Evolutionary conservation across 2,797 vertebrate species (phyloP).

Genomic region (Sebastiscus tertius): DNA sequence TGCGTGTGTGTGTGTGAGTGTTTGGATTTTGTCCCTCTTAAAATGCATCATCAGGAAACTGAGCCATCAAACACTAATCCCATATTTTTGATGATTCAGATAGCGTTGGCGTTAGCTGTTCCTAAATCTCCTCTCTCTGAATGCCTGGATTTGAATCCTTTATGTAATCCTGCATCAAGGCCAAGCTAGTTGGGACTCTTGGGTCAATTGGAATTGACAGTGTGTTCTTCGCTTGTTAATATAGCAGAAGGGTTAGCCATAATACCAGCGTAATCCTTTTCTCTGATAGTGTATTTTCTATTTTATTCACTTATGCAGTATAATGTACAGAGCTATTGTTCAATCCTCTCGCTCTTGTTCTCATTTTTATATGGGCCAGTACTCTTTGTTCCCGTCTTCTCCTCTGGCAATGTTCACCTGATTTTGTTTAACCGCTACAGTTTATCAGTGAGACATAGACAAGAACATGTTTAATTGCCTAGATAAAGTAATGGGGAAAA

Average conservation of each 20-base stretch:
- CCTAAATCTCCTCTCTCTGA: conserved; percentile 63
- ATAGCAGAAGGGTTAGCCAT: conserved; percentile 28
- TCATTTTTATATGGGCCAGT: not conserved
- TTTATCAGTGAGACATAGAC: not conserved
- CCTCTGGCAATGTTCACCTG: not conserved
- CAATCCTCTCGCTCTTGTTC: not conserved
- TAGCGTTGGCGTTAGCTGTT: conserved; percentile 54
- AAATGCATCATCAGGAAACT: conserved; percentile 58
- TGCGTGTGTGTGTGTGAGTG: not conserved
- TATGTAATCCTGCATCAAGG: conserved; percentile 67
- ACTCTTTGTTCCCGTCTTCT: not conserved
- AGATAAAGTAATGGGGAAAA: not conserved
- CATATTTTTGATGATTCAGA: conserved; percentile 68
- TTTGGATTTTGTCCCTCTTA: conserved; percentile 38
- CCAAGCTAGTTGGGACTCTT: conserved; percentile 45
- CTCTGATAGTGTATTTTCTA: conserved; percentile 26
- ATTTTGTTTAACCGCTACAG: not conserved
- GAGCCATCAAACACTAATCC: conserved; percentile 65
- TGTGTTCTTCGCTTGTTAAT: conserved; percentile 40
- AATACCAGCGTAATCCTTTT: conserved; percentile 36
- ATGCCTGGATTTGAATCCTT: conserved; percentile 62
- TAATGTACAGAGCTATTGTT: not conserved
- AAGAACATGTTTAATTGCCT: not conserved
- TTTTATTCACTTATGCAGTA: not conserved
- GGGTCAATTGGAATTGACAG: conserved; percentile 53